phyloP scores from a whole-genome alignment of 2,888 invertebrate species.

The Bellardia bayeri region DNA sequence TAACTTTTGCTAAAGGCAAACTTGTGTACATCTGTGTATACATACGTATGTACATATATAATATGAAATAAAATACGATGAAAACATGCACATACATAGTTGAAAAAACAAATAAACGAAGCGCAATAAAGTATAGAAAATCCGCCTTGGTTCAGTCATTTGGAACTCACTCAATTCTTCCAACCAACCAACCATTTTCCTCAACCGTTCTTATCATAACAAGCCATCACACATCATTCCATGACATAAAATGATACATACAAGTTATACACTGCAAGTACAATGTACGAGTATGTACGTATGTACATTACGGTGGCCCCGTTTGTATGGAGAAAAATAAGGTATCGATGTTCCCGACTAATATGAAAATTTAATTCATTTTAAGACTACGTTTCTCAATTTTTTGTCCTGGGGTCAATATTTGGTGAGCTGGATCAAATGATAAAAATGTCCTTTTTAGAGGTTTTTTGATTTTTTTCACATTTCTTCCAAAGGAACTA shows the following conservation, averaged over 20 bases:
- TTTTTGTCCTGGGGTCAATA: no score
- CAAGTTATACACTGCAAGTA: constrained; percentile 2
- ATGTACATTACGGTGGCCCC: no score
- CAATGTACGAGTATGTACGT: neutral
- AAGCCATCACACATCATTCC: constrained; percentile 21
- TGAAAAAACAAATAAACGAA: constrained; percentile 38
- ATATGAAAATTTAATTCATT: no score
- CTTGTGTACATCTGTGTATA: no score
- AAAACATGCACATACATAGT: constrained; percentile 4
- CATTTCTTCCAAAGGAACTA: no score
- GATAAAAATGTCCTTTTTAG: no score
- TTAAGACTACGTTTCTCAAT: no score
- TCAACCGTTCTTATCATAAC: constrained; percentile 12
- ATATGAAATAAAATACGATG: neutral
- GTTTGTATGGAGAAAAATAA: no score
- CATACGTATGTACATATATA: no score
- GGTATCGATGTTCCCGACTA: no score
- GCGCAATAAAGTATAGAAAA: constrained; percentile 7
- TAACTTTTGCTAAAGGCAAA: constrained; percentile 38
- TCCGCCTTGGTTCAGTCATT: constrained; percentile 18
- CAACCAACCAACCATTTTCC: constrained; percentile 7
- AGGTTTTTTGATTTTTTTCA: no score
- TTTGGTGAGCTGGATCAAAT: no score
- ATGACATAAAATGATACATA: neutral
- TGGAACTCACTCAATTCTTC: constrained; percentile 54